These are phyloP conservation scores for Bolinopsis microptera DNA, from an alignment of 37 sponge, comb jelly and placozoan genomes.

Conservation along the genomic window DNA sequence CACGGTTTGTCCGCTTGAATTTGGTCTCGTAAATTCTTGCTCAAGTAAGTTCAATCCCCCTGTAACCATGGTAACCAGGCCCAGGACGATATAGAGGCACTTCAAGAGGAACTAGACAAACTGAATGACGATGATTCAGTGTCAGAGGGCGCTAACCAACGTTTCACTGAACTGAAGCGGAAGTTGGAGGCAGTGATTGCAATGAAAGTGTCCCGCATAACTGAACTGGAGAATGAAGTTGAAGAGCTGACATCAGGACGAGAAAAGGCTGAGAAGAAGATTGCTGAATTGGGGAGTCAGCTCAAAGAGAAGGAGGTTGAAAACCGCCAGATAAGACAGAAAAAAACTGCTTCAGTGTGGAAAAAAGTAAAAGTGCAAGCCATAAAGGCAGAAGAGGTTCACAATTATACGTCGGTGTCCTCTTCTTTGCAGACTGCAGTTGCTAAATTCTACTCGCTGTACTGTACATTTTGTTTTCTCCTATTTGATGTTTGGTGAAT, in stretches of 20 bases:
- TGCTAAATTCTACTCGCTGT: neutral
- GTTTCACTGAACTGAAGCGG: neutral
- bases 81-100: conserved; percentile 28
- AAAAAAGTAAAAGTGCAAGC: neutral
- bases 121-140: neutral
- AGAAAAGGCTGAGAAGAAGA: neutral
- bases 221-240: neutral
- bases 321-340: neutral
- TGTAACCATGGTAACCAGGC: conserved; percentile 17
- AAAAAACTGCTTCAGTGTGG: neutral
- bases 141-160: neutral
- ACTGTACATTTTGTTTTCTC: too few relatives aligned
- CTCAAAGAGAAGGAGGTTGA: neutral
- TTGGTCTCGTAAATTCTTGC: too few relatives aligned
- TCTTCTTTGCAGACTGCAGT: neutral
- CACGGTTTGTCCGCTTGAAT: too few relatives aligned
- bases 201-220: neutral
- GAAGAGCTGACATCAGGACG: neutral
- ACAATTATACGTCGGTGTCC: neutral
- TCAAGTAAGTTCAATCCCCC: too few relatives aligned
- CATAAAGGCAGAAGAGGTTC: neutral
- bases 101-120: conserved; percentile 43
- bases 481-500: too few relatives aligned
- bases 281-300: neutral
- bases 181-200: conserved; percentile 55